Evolutionary conservation across 2,888 invertebrate species (phyloP), one percentile per base, ranked within the genome.

Genomic region (Chironomus tentans): DNA sequence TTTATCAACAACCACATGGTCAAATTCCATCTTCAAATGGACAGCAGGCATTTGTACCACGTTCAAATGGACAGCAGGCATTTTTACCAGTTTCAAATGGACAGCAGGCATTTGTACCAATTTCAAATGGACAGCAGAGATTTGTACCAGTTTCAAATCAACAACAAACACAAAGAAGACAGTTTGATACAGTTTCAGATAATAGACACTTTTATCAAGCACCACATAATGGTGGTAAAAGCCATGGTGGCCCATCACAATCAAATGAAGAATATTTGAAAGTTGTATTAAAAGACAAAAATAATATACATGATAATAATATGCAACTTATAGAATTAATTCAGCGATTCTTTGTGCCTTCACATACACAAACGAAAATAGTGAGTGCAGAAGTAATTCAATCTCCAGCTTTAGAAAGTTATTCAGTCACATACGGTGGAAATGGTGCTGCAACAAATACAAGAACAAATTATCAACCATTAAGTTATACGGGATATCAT

Each of bases 231-330:
- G 21, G 46, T 7, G 38, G n/a, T 68, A 6, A n/a, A 1, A 15
- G 18, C 4, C 47, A 22, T 47, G 70, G 70, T 47, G 70, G 70
- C n/a, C 4, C 38, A 38, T 38, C 38, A 38, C 70, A 65, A 22
- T 68, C 65, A n/a, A 68, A 74, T 68, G 65, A 62, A 68, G 68
- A 47, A 5, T 74, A 28, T 46, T 46, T 74, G 12, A 46, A 68
- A 46, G 1, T 15, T 13, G 10, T 62, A 47, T 21, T 65, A 12
- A 22, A 47, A 62, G 48, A 74, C n/a, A 74, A 47, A 22, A 47
- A 22, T 13, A 4, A 65, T 22, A 28, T 76, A 3, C 76, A 76
- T 50, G 18, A 24, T 10, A 38, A 76, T 38, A 69, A 76, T n/a
- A 10, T 5, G 4, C 15, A 56, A 69, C 56, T 76, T 1, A 68